Base-by-base conservation (phyloP, 1,140 invertebrate genomes). In the Oreohelix idahoensis region DNA sequence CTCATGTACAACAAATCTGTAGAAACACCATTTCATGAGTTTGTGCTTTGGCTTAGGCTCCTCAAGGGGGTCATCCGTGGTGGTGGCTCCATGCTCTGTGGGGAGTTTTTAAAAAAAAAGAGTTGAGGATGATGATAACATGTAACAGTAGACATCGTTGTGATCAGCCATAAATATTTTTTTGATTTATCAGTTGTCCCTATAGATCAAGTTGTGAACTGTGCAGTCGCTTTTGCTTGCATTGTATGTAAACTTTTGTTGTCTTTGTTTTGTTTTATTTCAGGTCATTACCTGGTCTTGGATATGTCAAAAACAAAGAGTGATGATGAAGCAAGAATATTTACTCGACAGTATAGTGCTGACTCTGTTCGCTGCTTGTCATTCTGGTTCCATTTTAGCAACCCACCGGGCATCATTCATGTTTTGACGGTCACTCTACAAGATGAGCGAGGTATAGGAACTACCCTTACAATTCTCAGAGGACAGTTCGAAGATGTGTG, bases 321-420 rank as follows among this genome's bases (percentile, higher is more conserved):
- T 32, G 86, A 58, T 38, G 95, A 96, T 83, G 86, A 79, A 80
- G 90, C 89, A 23, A 71, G 87, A 5, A 58, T 91, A 8, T 81
- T 75, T 83, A 87, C 15, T 73, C 84, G 17, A 85, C 83, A 42
- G 84, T 85, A 36, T 35, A 66, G 0, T 84, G 83, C 86, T n/a
- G 78, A 78, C 42, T 83, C 51, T 66, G 45, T 20, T 1, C 71
- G 84, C n/a, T 91, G 90, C 81, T 81, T 91, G 63, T 86, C 85
- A 15, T 90, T 96, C 89, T 96, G 94, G 93, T 95, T 85, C 73
- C 86, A 91, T 79, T 90, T 76, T 13, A 51, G 2, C 45, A 76
- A 53, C 32, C 74, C 45, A 35, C 45, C 74, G 78, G 53, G 86
- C 86, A 38, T 85, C 86, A 84, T 38, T 88, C 45, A 84, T 84